Conservation (phyloP, 2,797 vertebrate genomes). For the Microctenopoma steveboyesi region DNA sequence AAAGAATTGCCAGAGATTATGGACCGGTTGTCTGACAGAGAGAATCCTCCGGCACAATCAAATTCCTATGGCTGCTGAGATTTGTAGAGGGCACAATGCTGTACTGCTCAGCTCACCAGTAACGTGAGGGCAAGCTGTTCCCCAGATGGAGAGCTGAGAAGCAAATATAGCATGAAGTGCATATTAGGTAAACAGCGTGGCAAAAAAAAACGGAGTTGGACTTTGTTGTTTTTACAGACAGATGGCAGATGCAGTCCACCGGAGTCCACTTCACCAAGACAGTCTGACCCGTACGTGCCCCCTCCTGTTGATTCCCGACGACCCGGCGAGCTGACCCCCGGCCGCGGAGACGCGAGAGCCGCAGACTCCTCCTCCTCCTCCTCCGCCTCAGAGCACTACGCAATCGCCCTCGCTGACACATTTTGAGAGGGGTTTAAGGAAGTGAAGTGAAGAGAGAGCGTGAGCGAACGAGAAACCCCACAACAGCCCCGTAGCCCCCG, state of each 20-base stretch:
- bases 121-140: constrained; percentile 68
- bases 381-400: constrained; percentile 50
- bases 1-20: constrained; percentile 86
- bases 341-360: constrained; percentile 48
- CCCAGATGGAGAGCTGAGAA: constrained; percentile 61
- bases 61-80: constrained; percentile 83
- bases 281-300: constrained; percentile 49
- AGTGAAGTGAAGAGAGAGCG: constrained; percentile 72
- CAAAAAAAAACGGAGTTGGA: constrained; percentile 9
- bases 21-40: constrained; percentile 84
- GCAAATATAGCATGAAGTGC: constrained; percentile 71
- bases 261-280: constrained; percentile 44
- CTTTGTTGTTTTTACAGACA: constrained; percentile 12
- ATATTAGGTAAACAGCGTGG: constrained; percentile 61
- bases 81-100: constrained; percentile 76
- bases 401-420: constrained; percentile 72
- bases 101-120: constrained; percentile 70
- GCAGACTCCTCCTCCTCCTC: constrained; percentile 14
- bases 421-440: constrained; percentile 81
- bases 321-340: constrained; percentile 51
- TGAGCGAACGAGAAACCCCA: constrained; percentile 70
- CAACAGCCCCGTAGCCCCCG: constrained; percentile 67
- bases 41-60: constrained; percentile 85
- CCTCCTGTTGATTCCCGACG: constrained; percentile 64
- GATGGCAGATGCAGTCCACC: constrained; percentile 8